Conservation (phyloP, 2,113 vertebrate species). For the Willisornis vidua region DNA sequence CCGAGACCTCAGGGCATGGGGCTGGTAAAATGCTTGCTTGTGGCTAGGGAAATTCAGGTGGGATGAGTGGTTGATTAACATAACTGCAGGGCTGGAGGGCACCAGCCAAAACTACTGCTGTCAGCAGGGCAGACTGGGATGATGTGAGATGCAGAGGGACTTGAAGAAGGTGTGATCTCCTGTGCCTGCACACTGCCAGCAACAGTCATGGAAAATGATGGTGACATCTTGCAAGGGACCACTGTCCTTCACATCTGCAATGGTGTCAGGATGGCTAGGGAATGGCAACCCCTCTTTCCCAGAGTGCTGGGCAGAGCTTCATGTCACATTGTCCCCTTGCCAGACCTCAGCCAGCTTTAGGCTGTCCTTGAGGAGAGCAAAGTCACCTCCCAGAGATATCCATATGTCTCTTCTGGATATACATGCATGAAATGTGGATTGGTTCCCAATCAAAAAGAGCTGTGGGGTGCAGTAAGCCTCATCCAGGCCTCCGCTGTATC, state of each 20-base stretch:
- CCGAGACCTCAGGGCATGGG: rapidly evolving
- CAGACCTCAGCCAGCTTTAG: neutral
- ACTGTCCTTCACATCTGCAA: neutral
- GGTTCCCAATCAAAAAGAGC: neutral
- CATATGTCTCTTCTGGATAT: neutral
- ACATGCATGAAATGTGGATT: neutral
- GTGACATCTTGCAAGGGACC: neutral
- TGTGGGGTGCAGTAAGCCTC: rapidly evolving
- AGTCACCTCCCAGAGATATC: neutral
- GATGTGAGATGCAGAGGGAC: neutral
- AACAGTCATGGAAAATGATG: neutral
- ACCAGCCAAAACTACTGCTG: neutral
- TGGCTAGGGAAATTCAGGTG: neutral
- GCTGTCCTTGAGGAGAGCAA: neutral
- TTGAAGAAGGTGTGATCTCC: neutral
- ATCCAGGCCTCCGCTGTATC: rapidly evolving
- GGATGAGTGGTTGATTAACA: neutral
- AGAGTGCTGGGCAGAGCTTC: neutral
- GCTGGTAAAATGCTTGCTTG: neutral
- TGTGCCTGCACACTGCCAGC: neutral
- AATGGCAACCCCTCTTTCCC: neutral
- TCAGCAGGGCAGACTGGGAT: rapidly evolving
- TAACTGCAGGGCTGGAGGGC: neutral
- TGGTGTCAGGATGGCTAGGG: neutral
- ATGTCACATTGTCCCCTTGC: neutral